Base-by-base conservation (phyloP, 2,113 vertebrate species). In the Micromys minutus region DNA sequence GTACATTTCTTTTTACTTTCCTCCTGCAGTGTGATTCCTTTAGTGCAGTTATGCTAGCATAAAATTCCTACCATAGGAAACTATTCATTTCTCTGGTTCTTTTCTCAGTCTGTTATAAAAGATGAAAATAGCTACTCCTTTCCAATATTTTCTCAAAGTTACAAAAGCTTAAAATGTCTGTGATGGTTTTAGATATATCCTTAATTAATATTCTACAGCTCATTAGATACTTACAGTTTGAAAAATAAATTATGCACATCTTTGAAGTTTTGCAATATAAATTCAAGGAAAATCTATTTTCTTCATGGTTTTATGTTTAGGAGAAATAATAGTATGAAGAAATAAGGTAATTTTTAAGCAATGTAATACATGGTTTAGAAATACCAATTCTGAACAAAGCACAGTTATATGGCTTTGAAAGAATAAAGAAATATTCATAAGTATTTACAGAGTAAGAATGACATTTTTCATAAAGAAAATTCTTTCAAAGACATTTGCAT, bases 151-250 rank as follows among this genome's bases (percentile, higher is more conserved):
- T 87, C n/a, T 26, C n/a, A 77, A 96, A 87, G 15, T 63, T 88
- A 16, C 42, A 94, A 87, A 96, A 85, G 16, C 42, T 95, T 85
- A 96, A 95, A 94, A 45, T 92, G 24, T 36, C 9, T 77, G 17
- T 94, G 11, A 45, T 96, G 91, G 81, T 76, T 71, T 94, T 87
- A 55, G 17, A 9, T 91, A 42, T 63, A 5, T 26, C 36, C 91
- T 93, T 95, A 97, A 93, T 96, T 95, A 95, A 90, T 94, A 95
- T 79, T 94, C 92, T 84, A 63, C 1, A 92, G 29, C 7, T 93
- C 61, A 72, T 95, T 97, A 87, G 2, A 52, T 76, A 12, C 22
- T 83, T 0, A 26, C 50, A 80, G 19, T 57, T 94, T 91, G 45
- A 83, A 93, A 72, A 0, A 75, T 76, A 52, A 42, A 89, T 26